phyloP scores from a whole-genome alignment of 2,888 invertebrate genomes.

The Ectemnius lituratus region DNA sequence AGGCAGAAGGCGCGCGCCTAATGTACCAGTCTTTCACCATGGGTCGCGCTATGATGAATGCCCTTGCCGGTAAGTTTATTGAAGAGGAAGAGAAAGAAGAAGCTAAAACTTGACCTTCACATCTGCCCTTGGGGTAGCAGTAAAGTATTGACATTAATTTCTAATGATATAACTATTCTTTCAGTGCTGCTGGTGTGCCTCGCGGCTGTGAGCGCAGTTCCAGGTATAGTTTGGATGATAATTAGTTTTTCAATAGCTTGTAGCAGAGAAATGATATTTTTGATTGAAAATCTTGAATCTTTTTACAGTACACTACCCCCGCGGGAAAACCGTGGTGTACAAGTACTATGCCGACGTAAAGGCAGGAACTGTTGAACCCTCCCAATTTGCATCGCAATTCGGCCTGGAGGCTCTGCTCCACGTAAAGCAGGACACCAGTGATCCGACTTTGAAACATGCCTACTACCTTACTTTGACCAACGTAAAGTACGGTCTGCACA shows the following conservation, averaged over 20 bases:
- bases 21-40: conserved; percentile 66
- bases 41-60: conserved; percentile 61
- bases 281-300: conserved; percentile 13
- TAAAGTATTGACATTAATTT: background rate
- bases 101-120: background rate
- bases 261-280: background rate
- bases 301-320: conserved; percentile 72
- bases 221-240: conserved; percentile 46
- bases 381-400: conserved; percentile 71
- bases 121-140: background rate
- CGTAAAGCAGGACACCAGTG: conserved; percentile 62
- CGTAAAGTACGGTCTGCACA: conserved; percentile 70
- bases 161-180: conserved; percentile 30
- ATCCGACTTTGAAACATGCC: conserved; percentile 63
- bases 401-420: conserved; percentile 72
- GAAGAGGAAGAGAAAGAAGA: background rate
- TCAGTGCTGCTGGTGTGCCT: conserved; percentile 58
- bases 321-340: conserved; percentile 78
- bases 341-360: conserved; percentile 75
- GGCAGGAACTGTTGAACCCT: conserved; percentile 72
- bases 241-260: conserved; percentile 17
- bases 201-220: conserved; percentile 53
- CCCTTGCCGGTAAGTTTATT: conserved; percentile 64
- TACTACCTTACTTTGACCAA: conserved; percentile 67
- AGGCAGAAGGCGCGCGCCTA: conserved; percentile 53